Percentiles rank a stretch among this genome's conserved stretches.
phyloP scores from a whole-genome alignment of 2,113 vertebrate genomes.

The Garra rufa region DNA sequence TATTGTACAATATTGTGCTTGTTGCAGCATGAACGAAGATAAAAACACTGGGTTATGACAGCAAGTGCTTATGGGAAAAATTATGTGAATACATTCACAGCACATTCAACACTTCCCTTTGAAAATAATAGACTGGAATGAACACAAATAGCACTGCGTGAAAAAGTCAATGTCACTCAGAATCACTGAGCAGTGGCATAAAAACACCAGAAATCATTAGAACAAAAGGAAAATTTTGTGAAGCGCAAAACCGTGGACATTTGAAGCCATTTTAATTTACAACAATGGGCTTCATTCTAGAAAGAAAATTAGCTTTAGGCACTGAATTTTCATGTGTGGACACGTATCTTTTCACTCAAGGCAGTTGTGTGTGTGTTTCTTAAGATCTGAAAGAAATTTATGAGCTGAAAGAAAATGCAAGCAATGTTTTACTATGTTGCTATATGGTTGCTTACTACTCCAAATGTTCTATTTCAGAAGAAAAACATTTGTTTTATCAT shows the following conservation, averaged over 20 bases:
- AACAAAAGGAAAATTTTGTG: not conserved
- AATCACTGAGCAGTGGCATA: not conserved
- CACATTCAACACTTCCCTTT: conserved; percentile 33
- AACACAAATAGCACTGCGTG: conserved; percentile 6
- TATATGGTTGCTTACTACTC: not conserved
- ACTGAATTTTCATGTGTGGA: conserved; percentile 32
- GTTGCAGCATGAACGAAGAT: not conserved
- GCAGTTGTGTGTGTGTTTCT: conserved; percentile 24
- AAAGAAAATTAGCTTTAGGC: conserved; percentile 38
- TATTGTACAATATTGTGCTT: conserved; percentile 39
- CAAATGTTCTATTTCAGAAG: not conserved
- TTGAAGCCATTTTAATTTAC: conserved; percentile 6
- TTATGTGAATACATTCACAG: conserved; percentile 26
- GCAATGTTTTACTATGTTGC: not conserved
- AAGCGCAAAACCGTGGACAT: not conserved
- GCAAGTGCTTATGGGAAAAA: not conserved
- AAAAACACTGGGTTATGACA: conserved; percentile 14
- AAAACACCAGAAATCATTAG: not conserved
- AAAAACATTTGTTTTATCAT: not conserved
- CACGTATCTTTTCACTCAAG: conserved; percentile 9
- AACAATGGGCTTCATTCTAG: not conserved
- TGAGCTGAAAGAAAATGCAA: not conserved
- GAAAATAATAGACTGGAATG: conserved; percentile 16
- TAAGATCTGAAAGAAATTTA: too few species aligned
- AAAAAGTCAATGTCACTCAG: conserved; percentile 28